These are phyloP conservation scores for Strigamia crassipes DNA, from an alignment of 2,888 invertebrate genomes.

Conservation along the genomic window DNA sequence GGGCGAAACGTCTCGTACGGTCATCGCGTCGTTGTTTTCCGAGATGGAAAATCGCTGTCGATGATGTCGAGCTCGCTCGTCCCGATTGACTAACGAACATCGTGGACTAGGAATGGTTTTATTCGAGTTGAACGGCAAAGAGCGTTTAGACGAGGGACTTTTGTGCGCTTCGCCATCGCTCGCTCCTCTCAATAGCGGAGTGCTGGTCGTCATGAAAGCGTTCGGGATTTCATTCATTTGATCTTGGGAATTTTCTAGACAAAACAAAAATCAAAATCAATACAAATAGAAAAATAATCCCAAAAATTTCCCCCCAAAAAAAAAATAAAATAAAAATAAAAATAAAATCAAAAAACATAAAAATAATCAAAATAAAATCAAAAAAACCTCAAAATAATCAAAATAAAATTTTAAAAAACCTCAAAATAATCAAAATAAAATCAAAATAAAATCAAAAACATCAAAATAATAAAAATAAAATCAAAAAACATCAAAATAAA, in stretches of 20 bases:
- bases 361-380: too few relatives aligned
- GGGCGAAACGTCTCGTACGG: slow-evolving; percentile 22
- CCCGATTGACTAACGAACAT: background rate
- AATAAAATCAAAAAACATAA: too few relatives aligned
- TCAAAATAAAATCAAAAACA: background rate
- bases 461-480: background rate
- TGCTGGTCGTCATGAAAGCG: background rate
- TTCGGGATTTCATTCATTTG: background rate
- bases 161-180: background rate
- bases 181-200: background rate
- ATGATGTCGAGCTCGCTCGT: slow-evolving; percentile 23
- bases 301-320: too few relatives aligned
- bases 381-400: too few relatives aligned
- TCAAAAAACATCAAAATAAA: too few relatives aligned
- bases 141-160: background rate
- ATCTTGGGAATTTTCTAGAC: background rate
- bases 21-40: background rate
- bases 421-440: background rate
- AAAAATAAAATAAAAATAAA: too few relatives aligned
- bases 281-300: too few relatives aligned
- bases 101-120: slow-evolving; percentile 7
- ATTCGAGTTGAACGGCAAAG: background rate
- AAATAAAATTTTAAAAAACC: background rate
- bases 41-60: slow-evolving; percentile 43
- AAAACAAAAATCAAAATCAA: background rate